These are phyloP conservation scores for Bicyclus anynana DNA, from an alignment of 1,140 invertebrate genomes.

Conservation along the genomic window DNA sequence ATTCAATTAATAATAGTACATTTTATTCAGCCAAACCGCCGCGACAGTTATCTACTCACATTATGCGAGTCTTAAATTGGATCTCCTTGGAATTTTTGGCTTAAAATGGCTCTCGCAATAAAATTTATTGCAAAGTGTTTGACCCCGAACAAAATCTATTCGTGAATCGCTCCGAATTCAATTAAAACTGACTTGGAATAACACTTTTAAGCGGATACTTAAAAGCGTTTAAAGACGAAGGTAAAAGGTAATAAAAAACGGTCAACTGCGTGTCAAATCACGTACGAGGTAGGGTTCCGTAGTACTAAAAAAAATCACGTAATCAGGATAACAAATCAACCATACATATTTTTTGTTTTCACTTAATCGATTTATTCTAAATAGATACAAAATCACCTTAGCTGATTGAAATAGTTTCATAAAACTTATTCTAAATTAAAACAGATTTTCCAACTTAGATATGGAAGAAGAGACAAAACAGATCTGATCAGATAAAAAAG, in stretches of 20 bases:
- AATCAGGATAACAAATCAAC: too few relatives aligned
- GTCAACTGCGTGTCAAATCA: neutral
- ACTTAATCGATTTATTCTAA: too few relatives aligned
- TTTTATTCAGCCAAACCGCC: neutral
- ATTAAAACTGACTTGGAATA: slow-evolving; percentile 25
- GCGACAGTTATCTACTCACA: slow-evolving; percentile 58
- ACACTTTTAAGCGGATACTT: slow-evolving; percentile 27
- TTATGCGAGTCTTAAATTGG: slow-evolving; percentile 66
- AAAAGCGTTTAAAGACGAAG: slow-evolving; percentile 22
- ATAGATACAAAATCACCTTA: too few relatives aligned
- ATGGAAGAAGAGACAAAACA: too few relatives aligned
- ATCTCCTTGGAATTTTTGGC: slow-evolving; percentile 67
- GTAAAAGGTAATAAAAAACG: neutral
- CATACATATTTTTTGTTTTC: too few relatives aligned
- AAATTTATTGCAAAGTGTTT: slow-evolving; percentile 64
- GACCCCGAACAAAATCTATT: slow-evolving; percentile 35
- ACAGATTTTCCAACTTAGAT: too few relatives aligned
- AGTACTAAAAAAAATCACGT: too few relatives aligned
- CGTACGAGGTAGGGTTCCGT: neutral
- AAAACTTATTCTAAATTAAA: too few relatives aligned
- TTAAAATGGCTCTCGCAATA: slow-evolving; percentile 55
- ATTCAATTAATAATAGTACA: too few relatives aligned
- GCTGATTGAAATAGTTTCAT: too few relatives aligned
- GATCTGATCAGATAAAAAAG: too few relatives aligned
- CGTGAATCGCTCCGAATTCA: slow-evolving; percentile 24